Conservation (phyloP, 2,888 invertebrate species). For the Ochropleura leucogaster region DNA sequence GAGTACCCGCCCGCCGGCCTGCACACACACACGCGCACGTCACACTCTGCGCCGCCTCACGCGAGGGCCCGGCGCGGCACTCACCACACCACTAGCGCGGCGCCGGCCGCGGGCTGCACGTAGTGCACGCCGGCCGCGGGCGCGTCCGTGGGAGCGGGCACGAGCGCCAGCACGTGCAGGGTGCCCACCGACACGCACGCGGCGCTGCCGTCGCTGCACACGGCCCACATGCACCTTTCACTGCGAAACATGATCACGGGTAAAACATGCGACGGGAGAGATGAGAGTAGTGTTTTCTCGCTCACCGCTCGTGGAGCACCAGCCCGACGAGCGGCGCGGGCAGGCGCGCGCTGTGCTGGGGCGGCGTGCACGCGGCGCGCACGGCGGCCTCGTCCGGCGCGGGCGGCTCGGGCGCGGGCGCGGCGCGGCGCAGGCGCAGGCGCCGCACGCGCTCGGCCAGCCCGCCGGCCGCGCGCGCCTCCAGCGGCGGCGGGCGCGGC, state of each 20-base stretch:
- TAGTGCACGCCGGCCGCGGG: conserved; percentile 62
- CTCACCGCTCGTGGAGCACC: conserved; percentile 69
- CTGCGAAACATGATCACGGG: conserved; percentile 60
- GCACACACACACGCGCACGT: conserved; percentile 8
- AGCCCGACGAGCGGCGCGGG: conserved; percentile 72
- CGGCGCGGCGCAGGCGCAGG: conserved; percentile 57
- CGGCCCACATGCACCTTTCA: conserved; percentile 76
- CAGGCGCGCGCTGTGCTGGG: conserved; percentile 54
- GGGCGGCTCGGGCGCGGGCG: conserved; percentile 53
- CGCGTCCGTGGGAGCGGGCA: conserved; percentile 42
- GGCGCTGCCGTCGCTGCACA: conserved; percentile 70
- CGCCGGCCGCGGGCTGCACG: conserved; percentile 71
- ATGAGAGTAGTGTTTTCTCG: too few relatives aligned
- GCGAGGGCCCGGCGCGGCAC: background rate
- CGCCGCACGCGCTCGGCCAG: conserved; percentile 60
- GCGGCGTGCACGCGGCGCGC: conserved; percentile 75
- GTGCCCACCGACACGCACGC: conserved; percentile 74
- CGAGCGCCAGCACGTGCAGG: conserved; percentile 69
- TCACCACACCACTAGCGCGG: conserved; percentile 72
- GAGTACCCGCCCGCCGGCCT: conserved; percentile 61
- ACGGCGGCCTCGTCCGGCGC: conserved; percentile 69
- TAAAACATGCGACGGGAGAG: background rate
- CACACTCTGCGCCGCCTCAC: background rate
- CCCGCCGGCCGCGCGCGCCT: conserved; percentile 55
- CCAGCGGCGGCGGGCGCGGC: conserved; percentile 64